These are phyloP conservation scores for Taphrorychus bicolor DNA, from an alignment of 2,888 invertebrate species.

Conservation along the genomic window DNA sequence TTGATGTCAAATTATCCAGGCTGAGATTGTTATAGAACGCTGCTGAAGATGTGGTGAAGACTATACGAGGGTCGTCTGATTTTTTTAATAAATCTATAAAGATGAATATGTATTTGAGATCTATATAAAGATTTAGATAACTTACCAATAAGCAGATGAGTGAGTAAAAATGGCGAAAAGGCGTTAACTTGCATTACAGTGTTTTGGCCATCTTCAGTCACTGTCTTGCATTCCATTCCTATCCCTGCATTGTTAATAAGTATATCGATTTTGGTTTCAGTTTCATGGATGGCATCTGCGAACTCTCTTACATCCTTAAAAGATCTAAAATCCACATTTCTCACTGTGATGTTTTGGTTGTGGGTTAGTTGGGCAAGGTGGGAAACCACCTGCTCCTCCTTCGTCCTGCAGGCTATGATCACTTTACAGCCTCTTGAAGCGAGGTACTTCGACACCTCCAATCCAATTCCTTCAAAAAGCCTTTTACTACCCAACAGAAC, in stretches of 20 bases:
- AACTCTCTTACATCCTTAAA: slow-evolving; percentile 66
- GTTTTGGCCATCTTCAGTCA: slow-evolving; percentile 60
- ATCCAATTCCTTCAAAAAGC: slow-evolving; percentile 26
- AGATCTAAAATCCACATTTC: slow-evolving; percentile 62
- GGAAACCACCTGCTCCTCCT: not conserved
- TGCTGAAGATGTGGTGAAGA: slow-evolving; percentile 20
- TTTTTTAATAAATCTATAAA: slow-evolving; percentile 25
- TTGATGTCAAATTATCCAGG: not conserved
- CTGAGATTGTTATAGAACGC: slow-evolving; percentile 8
- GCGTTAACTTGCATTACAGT: slow-evolving; percentile 72
- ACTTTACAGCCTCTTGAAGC: slow-evolving; percentile 27
- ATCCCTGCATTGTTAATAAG: slow-evolving; percentile 70
- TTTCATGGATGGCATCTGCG: slow-evolving; percentile 64
- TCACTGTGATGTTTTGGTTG: slow-evolving; percentile 12
- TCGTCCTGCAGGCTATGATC: slow-evolving; percentile 23
- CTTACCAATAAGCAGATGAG: slow-evolving; percentile 63
- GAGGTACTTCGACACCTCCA: slow-evolving; percentile 22
- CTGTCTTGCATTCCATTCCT: not conserved
- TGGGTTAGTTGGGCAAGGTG: slow-evolving; percentile 12
- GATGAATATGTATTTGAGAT: not conserved
- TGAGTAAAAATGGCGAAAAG: slow-evolving; percentile 74
- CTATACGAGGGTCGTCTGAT: slow-evolving; percentile 22
- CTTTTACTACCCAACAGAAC: not conserved
- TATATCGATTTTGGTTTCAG: slow-evolving; percentile 65
- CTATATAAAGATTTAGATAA: not conserved